Evolutionary conservation across 1,140 invertebrate species (phyloP).

Genomic region (Drosophila tani): DNA sequence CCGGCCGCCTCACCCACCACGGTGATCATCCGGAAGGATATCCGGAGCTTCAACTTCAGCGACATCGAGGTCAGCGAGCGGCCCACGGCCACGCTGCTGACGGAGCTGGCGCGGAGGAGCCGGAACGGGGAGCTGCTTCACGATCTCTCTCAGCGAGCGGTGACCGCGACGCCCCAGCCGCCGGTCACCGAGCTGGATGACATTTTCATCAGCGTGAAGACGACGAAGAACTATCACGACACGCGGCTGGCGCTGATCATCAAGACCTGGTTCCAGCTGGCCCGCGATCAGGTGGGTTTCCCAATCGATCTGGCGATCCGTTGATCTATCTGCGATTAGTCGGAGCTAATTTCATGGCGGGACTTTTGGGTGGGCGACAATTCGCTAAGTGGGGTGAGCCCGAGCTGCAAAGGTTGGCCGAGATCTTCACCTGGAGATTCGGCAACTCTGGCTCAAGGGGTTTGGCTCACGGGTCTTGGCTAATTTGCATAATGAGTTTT

Average conservation of each 20-base stretch:
- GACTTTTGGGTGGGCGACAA: constrained; percentile 63
- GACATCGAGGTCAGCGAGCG: constrained; percentile 80
- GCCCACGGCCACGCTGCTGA: constrained; percentile 67
- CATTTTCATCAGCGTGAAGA: constrained; percentile 97
- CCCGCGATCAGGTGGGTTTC: constrained; percentile 92
- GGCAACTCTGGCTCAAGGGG: constrained; percentile 19
- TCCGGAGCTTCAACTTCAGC: constrained; percentile 83
- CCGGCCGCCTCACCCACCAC: constrained; percentile 45
- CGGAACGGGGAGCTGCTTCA: constrained; percentile 77
- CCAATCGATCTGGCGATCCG: constrained; percentile 26
- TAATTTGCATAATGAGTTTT: constrained; percentile 82
- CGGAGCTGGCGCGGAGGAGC: constrained; percentile 69
- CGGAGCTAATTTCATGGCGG: constrained; percentile 60
- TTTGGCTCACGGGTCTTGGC: constrained; percentile 11
- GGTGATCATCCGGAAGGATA: constrained; percentile 82
- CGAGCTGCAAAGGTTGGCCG: constrained; percentile 51
- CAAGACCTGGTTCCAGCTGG: constrained; percentile 96
- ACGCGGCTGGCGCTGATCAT: constrained; percentile 94
- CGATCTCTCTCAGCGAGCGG: constrained; percentile 77
- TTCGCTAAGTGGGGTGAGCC: constrained; percentile 56
- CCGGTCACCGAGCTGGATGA: constrained; percentile 91
- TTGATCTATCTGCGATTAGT: constrained; percentile 46
- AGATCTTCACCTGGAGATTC: constrained; percentile 41
- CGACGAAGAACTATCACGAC: constrained; percentile 94
- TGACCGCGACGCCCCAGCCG: constrained; percentile 87